Evolutionary conservation across 2,888 invertebrate species (phyloP).

Genomic region (Hydrotaea diabolus): DNA sequence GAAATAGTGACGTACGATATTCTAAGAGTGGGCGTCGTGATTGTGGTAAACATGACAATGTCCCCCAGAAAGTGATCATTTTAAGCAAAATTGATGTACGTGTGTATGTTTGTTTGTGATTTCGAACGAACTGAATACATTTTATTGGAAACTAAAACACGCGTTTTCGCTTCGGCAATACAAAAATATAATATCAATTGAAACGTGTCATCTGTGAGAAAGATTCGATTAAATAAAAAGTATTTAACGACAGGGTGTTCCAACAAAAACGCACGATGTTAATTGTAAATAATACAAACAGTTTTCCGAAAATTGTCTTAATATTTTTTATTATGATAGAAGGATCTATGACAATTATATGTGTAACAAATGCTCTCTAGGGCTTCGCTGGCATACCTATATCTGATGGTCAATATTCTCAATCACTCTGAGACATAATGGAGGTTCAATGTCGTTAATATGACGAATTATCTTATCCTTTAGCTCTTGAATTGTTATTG

Average conservation of each 20-base stretch:
- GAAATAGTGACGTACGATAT: conserved; percentile 14
- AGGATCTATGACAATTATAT: no score
- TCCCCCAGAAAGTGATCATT: conserved; percentile 12
- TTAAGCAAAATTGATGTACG: neutral
- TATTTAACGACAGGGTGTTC: neutral
- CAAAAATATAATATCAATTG: neutral
- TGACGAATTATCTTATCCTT: no score
- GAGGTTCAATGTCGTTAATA: no score
- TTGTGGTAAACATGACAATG: conserved; percentile 29
- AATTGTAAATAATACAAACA: no score
- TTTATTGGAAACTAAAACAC: neutral
- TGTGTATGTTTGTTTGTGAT: conserved; percentile 6
- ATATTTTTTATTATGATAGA: no score
- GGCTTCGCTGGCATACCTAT: no score
- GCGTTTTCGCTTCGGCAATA: neutral
- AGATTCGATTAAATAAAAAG: neutral
- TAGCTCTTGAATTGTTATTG: no score
- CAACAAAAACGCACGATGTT: no score
- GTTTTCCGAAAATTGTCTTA: no score
- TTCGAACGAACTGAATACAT: neutral
- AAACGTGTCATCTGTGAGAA: conserved; percentile 34
- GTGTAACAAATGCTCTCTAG: no score
- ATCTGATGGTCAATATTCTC: no score
- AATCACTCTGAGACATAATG: no score
- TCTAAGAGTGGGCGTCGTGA: neutral